A percentile compares a stretch with the other conserved stretches of the same genome.
phyloP scores from a whole-genome alignment of 2,113 vertebrate species.

The Etheostoma spectabile region DNA sequence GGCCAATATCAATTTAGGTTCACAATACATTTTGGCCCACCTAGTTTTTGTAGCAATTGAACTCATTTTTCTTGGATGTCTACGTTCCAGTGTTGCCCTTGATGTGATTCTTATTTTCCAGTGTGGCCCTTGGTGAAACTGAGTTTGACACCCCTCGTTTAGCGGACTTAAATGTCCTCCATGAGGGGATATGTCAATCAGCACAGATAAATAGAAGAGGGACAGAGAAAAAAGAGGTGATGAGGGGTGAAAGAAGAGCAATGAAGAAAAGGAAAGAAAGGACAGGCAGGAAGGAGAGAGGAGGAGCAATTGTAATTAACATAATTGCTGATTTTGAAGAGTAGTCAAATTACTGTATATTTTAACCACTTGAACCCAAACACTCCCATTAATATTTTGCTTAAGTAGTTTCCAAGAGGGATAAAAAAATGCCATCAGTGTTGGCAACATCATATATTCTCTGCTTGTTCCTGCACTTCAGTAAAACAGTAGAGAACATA shows the following conservation, averaged over 20 bases:
- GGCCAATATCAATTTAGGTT: no score
- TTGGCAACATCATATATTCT: background rate
- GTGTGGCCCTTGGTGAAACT: no score
- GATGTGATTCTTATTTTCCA: no score
- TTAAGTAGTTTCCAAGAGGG: background rate
- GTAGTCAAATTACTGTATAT: background rate
- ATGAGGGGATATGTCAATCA: background rate
- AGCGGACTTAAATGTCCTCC: conserved; percentile 19
- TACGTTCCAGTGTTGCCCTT: no score
- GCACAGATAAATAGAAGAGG: conserved; percentile 17
- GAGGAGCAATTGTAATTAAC: background rate
- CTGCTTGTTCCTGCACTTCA: background rate
- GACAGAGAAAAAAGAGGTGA: conserved; percentile 21
- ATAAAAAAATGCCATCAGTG: background rate
- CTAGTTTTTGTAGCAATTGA: no score
- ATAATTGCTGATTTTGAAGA: background rate
- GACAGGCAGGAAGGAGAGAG: background rate
- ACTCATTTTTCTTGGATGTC: no score
- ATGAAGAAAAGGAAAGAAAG: background rate
- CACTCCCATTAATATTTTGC: background rate
- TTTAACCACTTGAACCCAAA: background rate
- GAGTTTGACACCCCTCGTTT: no score
- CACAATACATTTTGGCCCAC: no score
- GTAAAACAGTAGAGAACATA: background rate
- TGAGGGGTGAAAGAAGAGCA: background rate